These are phyloP conservation scores for Reticulitermes lucifugus DNA, from an alignment of 2,888 invertebrate genomes.

Conservation along the genomic window DNA sequence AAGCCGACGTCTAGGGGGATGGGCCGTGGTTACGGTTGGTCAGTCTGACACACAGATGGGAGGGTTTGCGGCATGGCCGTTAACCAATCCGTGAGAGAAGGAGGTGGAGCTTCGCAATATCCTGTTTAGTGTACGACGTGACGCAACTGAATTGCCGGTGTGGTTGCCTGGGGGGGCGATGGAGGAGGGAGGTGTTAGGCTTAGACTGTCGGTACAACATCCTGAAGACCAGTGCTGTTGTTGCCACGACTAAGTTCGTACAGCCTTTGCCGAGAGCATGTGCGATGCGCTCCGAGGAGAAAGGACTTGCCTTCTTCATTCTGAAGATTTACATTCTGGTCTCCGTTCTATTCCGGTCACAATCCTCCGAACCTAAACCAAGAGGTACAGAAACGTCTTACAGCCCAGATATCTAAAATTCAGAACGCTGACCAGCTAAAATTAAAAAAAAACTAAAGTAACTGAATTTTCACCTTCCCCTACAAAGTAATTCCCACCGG, in stretches of 20 bases:
- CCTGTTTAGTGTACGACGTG: neutral
- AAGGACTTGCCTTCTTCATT: no score
- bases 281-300: neutral
- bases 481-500: neutral
- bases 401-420: no score
- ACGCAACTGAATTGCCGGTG: neutral
- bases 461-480: neutral
- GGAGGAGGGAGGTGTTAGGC: neutral
- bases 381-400: no score
- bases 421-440: neutral
- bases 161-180: neutral
- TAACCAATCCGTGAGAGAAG: neutral
- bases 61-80: neutral
- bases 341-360: no score
- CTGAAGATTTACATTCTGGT: no score
- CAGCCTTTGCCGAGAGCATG: neutral
- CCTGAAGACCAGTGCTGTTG: neutral
- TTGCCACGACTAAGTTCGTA: neutral
- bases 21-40: slow-evolving; percentile 18
- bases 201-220: neutral
- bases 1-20: neutral
- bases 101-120: neutral
- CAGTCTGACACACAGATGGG: neutral
- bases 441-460: neutral
- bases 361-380: no score